Percentiles rank a stretch among this genome's conserved stretches.
Conservation (phyloP, 2,888 invertebrate genomes). For the Sericinus montela region DNA sequence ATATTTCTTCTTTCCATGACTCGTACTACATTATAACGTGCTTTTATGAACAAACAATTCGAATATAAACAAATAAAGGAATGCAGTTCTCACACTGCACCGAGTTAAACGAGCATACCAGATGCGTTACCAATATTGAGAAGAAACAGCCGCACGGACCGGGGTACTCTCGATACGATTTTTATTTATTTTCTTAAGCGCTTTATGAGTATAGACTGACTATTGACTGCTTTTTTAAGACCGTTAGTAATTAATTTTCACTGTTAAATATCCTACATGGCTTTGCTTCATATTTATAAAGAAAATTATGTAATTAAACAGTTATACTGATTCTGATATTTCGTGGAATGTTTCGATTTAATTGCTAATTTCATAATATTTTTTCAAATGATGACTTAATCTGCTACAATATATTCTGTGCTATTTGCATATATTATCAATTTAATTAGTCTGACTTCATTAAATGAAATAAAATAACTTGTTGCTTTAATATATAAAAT, state of each 20-base stretch:
- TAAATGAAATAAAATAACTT: no score
- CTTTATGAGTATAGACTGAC: constrained; percentile 47
- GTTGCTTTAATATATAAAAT: no score
- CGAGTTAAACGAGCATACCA: constrained; percentile 21
- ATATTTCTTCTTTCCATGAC: not conserved
- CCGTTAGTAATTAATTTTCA: constrained; percentile 3
- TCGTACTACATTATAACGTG: not conserved
- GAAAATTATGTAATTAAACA: no score
- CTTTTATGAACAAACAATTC: not conserved
- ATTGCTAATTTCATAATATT: no score
- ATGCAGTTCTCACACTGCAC: constrained; percentile 2
- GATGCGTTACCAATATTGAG: constrained; percentile 47
- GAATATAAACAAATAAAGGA: constrained; percentile 1
- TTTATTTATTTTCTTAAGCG: constrained; percentile 55
- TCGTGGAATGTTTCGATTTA: no score
- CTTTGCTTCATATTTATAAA: no score
- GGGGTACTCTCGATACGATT: constrained; percentile 5
- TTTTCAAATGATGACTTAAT: no score
- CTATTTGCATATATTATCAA: no score
- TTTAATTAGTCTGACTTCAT: no score
- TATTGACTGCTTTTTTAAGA: constrained; percentile 15
- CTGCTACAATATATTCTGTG: no score
- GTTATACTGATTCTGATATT: no score
- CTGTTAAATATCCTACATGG: no score
- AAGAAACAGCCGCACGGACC: constrained; percentile 44